phyloP scores from a whole-genome alignment of 2,797 vertebrate species.

The Macrochelys suwanniensis region DNA sequence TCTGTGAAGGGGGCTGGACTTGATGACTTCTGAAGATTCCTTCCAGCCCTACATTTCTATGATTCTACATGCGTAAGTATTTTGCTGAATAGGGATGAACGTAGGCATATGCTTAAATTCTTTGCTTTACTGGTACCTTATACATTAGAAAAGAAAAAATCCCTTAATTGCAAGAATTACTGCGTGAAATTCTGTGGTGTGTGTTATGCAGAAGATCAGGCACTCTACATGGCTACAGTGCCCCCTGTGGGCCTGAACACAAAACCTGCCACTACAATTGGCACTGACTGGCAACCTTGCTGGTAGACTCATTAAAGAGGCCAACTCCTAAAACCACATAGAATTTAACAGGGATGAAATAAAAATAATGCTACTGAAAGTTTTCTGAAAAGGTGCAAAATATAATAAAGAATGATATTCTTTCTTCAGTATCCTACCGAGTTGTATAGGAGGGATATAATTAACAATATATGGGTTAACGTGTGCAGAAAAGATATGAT shows the following conservation, averaged over 20 bases:
- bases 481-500: background rate
- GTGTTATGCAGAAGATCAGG: background rate
- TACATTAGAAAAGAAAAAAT: background rate
- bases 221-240: background rate
- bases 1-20: too few species aligned
- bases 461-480: background rate
- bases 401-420: background rate
- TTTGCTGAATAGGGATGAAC: too few species aligned
- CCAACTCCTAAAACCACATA: background rate
- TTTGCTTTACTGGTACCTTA: background rate
- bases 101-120: background rate
- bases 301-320: background rate
- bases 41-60: too few species aligned
- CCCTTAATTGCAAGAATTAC: background rate
- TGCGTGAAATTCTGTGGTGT: background rate
- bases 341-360: background rate
- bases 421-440: background rate
- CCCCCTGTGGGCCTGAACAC: background rate
- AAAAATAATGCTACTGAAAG: background rate
- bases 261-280: background rate
- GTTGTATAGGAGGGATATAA: background rate
- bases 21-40: too few species aligned
- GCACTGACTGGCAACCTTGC: background rate
- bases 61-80: too few species aligned
- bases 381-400: background rate